Evolutionary conservation across 2,113 vertebrate species (phyloP).

Genomic region (Myxocyprinus asiaticus): DNA sequence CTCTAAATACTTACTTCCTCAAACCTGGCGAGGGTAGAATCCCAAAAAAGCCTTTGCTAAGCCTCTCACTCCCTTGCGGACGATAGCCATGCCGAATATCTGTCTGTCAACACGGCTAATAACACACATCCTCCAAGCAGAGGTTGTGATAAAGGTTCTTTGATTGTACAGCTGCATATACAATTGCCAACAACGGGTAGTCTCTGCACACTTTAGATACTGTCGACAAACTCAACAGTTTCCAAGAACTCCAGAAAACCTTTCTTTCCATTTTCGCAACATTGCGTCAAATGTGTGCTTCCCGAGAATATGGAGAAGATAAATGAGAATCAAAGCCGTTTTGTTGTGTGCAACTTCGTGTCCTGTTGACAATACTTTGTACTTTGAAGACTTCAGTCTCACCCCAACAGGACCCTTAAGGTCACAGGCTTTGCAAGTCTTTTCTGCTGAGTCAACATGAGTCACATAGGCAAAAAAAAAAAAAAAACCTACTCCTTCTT

Average conservation of each 20-base stretch:
- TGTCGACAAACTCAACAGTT: background rate
- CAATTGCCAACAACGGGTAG: background rate
- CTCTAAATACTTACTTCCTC: slow-evolving; percentile 34
- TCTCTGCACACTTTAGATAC: background rate
- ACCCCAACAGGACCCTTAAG: slow-evolving; percentile 7
- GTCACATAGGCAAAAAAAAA: slow-evolving; percentile 6
- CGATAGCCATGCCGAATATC: slow-evolving; percentile 30
- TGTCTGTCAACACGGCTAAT: slow-evolving; percentile 28
- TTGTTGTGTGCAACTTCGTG: background rate
- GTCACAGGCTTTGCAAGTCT: background rate
- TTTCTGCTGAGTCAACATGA: background rate
- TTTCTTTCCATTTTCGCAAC: background rate
- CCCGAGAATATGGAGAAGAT: background rate
- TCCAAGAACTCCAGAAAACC: background rate
- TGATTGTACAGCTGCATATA: background rate
- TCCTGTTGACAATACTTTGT: slow-evolving; percentile 24
- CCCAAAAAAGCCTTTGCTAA: slow-evolving; percentile 39
- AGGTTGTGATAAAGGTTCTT: background rate
- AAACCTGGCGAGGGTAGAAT: slow-evolving; percentile 10
- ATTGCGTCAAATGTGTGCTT: background rate
- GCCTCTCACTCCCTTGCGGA: slow-evolving; percentile 6
- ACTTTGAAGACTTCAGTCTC: background rate
- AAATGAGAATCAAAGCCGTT: background rate
- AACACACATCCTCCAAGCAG: slow-evolving; percentile 26
- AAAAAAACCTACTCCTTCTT: too few species aligned